These are phyloP conservation scores for Gavialis gangeticus DNA, from an alignment of 2,113 vertebrate genomes.

Conservation along the genomic window DNA sequence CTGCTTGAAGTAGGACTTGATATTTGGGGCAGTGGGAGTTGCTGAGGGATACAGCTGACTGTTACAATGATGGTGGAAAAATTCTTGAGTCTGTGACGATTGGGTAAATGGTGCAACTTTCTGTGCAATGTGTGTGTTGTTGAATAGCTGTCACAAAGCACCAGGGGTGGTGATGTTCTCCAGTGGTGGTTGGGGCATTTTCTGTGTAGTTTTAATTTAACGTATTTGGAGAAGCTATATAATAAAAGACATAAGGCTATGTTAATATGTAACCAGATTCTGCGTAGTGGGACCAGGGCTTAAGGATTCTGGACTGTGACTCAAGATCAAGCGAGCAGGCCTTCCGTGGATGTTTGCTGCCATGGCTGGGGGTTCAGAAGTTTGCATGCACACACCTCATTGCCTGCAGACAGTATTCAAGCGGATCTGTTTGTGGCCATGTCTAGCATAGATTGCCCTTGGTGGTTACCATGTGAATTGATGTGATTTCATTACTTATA, in stretches of 20 bases:
- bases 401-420: conserved; percentile 65
- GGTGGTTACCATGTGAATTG: conserved; percentile 64
- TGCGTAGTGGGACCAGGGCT: neutral
- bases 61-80: too few species aligned
- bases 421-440: conserved; percentile 61
- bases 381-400: conserved; percentile 34
- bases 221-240: neutral
- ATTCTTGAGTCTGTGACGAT: too few species aligned
- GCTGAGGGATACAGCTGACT: neutral
- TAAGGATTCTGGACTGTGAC: neutral
- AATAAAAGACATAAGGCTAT: neutral
- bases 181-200: conserved; percentile 3
- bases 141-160: neutral
- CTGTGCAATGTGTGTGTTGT: neutral
- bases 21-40: neutral
- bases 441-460: conserved; percentile 59
- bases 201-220: neutral
- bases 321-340: neutral
- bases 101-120: too few species aligned
- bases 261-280: neutral
- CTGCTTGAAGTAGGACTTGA: neutral
- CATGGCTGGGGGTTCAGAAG: neutral
- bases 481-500: conserved; percentile 69
- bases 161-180: neutral
- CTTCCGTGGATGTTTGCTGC: neutral